Evolutionary conservation across 2,888 invertebrate genomes (phyloP), one percentile per base, ranked within the genome.

Genomic region (Cyaniris semiargus): DNA sequence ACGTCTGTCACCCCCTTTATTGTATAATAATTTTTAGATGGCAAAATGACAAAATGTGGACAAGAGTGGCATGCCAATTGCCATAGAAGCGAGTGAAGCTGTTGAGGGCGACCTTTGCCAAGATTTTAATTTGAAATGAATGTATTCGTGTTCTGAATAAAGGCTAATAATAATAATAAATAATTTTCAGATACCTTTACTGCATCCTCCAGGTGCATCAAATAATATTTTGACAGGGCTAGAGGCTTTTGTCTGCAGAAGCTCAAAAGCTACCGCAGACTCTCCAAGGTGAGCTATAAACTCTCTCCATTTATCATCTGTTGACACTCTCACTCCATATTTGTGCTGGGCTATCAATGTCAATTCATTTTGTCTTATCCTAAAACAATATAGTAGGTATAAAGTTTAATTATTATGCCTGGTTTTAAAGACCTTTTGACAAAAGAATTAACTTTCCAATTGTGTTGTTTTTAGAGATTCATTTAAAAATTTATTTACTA

Each of bases 311-410:
- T 92, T 90, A 31, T 85, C 81, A 76, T 92, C 90, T 5, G 93
- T 88, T 44, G 93, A 87, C 0, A 94, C 91, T 80, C 95, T 91
- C 0, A 95, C 84, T 2, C 96, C 95, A 86, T 95, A 95, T 84
- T 96, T 97, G 82, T 96, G 96, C 85, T 96, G 94, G 0, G 96
- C 96, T 88, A 96, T 95, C 4, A 96, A 85, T 58, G 94, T 93
- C 95, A 96, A 95, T 82, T 96, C 96, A 76, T 90, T 88, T 80
- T 95, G 94, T 71, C 96, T 91, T 81, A 95, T 87, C 21, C 96
- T 96, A 88, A 77, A 88, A 78, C 48, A 78, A 6, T 7, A 21
- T 3, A 38, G 3, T n/a, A n/a, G n/a, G n/a, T n/a, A 13, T 27
- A 7, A n/a, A 53, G 15, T n/a, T 72, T 4, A 38, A 38, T 38